These are phyloP conservation scores for Prosopocoilus inquinatus DNA, from an alignment of 2,888 invertebrate species.

Conservation along the genomic window DNA sequence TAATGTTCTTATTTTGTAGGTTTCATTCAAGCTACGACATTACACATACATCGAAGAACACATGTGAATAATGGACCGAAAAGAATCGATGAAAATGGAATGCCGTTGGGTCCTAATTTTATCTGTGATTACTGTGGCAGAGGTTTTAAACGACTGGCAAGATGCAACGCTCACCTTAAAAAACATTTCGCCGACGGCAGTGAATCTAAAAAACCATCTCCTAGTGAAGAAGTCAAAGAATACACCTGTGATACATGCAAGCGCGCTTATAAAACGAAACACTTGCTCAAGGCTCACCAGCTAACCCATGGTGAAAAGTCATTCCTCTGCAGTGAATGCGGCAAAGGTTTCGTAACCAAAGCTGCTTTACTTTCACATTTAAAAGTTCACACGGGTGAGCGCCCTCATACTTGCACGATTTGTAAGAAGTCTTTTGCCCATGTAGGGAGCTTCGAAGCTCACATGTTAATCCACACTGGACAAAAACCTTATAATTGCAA, in stretches of 20 bases:
- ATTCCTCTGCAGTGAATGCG: conserved; percentile 24
- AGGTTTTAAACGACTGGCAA: conserved; percentile 17
- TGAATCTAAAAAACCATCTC: neutral
- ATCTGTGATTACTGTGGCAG: conserved; percentile 21
- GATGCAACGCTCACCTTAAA: conserved; percentile 17
- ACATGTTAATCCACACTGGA: conserved; percentile 40
- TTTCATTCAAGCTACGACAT: conserved; percentile 18
- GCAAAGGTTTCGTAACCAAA: conserved; percentile 21
- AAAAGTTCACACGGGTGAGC: conserved; percentile 38
- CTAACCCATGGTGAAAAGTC: conserved; percentile 19
- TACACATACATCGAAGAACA: conserved; percentile 13
- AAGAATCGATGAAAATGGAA: neutral
- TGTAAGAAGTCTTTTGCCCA: conserved; percentile 41
- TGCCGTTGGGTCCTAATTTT: neutral
- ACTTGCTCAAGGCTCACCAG: conserved; percentile 21
- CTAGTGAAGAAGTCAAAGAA: neutral
- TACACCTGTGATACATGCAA: conserved; percentile 20
- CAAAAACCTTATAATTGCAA: conserved; percentile 33
- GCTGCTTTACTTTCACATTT: conserved; percentile 14
- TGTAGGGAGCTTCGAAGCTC: conserved; percentile 37
- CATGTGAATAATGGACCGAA: neutral
- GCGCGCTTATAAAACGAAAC: conserved; percentile 18
- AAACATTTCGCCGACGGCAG: conserved; percentile 1
- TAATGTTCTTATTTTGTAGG: conserved; percentile 10
- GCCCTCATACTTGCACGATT: conserved; percentile 36